These are phyloP conservation scores for Parnassius apollo DNA, from an alignment of 2,888 invertebrate genomes.

Conservation along the genomic window DNA sequence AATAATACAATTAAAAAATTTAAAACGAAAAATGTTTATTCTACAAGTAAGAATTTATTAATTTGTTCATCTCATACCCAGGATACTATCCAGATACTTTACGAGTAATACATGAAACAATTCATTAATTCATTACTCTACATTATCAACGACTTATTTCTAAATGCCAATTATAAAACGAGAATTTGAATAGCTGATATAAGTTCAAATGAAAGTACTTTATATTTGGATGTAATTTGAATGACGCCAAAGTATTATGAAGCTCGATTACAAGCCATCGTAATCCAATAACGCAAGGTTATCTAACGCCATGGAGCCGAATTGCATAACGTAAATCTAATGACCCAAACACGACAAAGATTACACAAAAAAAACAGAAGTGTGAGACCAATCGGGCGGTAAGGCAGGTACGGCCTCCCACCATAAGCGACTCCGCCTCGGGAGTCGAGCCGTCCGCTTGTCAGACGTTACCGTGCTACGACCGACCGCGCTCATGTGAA, in stretches of 20 bases:
- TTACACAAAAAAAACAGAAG: slow-evolving; percentile 48
- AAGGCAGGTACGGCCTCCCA: slow-evolving; percentile 72
- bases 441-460: slow-evolving; percentile 40
- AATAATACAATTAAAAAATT: too few relatives aligned
- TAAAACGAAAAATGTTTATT: too few relatives aligned
- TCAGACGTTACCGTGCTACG: slow-evolving; percentile 67
- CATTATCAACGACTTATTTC: too few relatives aligned
- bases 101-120: too few relatives aligned
- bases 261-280: slow-evolving; percentile 14
- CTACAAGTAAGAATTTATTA: too few relatives aligned
- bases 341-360: slow-evolving; percentile 58
- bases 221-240: too few relatives aligned
- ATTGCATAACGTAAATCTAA: slow-evolving; percentile 59
- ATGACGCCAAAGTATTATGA: neutral
- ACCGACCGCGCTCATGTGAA: slow-evolving; percentile 69
- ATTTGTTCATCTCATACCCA: too few relatives aligned
- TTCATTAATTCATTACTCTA: too few relatives aligned
- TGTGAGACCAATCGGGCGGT: slow-evolving; percentile 68
- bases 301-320: slow-evolving; percentile 34
- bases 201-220: too few relatives aligned
- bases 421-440: slow-evolving; percentile 68
- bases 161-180: too few relatives aligned
- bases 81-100: too few relatives aligned
- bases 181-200: too few relatives aligned
- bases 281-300: slow-evolving; percentile 35